A percentile compares a stretch with the other conserved stretches of the same genome.
phyloP scores from a whole-genome alignment of 1,140 invertebrate species.

The Conopomorpha cramerella region DNA sequence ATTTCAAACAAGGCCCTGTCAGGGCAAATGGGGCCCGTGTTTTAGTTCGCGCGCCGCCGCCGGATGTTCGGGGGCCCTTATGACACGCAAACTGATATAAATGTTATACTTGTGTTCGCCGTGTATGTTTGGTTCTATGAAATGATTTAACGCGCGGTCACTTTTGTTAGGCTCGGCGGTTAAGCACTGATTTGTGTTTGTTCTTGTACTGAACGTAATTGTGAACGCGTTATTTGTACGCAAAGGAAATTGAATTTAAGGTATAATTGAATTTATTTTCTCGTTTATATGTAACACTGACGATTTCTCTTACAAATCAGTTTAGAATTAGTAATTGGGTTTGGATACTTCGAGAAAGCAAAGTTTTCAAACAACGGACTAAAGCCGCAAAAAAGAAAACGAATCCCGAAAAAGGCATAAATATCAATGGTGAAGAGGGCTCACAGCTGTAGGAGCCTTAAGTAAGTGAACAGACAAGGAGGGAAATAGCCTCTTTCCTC shows the following conservation, averaged over 20 bases:
- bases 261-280: too few species aligned
- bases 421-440: constrained; percentile 34
- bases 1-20: constrained; percentile 51
- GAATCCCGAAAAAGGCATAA: constrained; percentile 35
- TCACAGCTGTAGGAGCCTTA: constrained; percentile 18
- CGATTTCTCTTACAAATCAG: too few species aligned
- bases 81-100: constrained; percentile 20
- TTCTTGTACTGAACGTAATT: too few species aligned
- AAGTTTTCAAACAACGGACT: constrained; percentile 38
- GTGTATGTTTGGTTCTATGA: neutral
- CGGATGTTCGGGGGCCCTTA: constrained; percentile 27
- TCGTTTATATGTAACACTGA: too few species aligned
- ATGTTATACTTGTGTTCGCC: constrained; percentile 4
- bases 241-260: too few species aligned
- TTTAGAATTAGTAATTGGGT: too few species aligned
- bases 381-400: constrained; percentile 14
- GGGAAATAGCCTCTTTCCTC: too few species aligned
- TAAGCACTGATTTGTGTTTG: too few species aligned
- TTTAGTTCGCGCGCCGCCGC: constrained; percentile 33
- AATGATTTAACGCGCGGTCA: too few species aligned
- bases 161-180: too few species aligned
- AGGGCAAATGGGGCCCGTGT: constrained; percentile 45
- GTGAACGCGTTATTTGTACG: too few species aligned
- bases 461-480: constrained; percentile 17
- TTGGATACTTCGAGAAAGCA: constrained; percentile 25